Base-by-base conservation (phyloP, 2,888 invertebrate species). In the Drosophila bunnanda region DNA sequence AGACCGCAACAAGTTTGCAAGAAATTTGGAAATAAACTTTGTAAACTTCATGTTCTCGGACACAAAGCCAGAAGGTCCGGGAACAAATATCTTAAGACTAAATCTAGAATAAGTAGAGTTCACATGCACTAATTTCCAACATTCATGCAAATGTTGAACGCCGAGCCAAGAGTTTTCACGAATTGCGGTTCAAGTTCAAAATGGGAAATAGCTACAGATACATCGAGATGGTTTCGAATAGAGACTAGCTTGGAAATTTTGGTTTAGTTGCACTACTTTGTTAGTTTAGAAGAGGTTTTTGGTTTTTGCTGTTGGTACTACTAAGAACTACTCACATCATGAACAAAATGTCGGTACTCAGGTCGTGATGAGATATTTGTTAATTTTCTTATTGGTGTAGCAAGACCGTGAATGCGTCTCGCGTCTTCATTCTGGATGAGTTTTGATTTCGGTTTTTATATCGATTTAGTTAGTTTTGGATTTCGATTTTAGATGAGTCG, bases 321-420 rank as follows among this genome's bases (percentile, higher is more conserved):
- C 85, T 84, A 84, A 88, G 84, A 86, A 90, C 91, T 92, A 92
- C 92, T 92, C 92, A 92, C 92, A 91, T 92, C 92, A 89, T 92
- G 91, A 89, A 92, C 86, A 90, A 92, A 92, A 91, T 92, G 92
- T 90, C 92, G 92, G 87, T 92, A 92, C 91, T 92, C 92, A 89
- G 92, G 92, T 91, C 92, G 92, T 91, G 92, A 92, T 91, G 92
- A 92, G 74, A 92, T 92, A 92, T 92, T 92, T 90, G 91, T 91
- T 89, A 92, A 86, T 92, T 92, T 92, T 92, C 92, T 91, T 87
- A 92, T 91, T 83, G 92, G 92, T 90, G 92, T 92, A 67, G 92
- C 92, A 90, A 92, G 92, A 92, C 92, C 92, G 89, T 92, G 92
- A 90, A 92, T 92, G 86, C 92, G 91, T 91, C 92, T 91, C 88